phyloP scores from a whole-genome alignment of 2,113 vertebrate species.

The Mastomys coucha region DNA sequence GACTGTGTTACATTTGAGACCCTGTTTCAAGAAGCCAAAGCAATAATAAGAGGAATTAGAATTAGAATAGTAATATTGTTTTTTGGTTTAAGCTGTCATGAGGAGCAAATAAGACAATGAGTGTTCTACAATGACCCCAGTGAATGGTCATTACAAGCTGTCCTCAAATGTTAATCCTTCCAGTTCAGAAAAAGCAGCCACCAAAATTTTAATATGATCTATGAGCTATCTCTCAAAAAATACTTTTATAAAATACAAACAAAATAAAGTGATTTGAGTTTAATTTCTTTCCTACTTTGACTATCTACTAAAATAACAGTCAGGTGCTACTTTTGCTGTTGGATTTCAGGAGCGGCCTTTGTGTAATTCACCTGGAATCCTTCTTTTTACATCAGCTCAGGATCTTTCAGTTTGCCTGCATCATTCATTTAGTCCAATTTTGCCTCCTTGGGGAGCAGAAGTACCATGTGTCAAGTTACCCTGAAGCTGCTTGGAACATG shows the following conservation, averaged over 20 bases:
- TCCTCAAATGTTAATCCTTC: background rate
- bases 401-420: background rate
- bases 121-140: background rate
- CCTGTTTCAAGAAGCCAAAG: background rate
- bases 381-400: background rate
- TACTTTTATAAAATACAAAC: background rate
- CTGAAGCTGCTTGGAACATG: background rate
- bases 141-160: background rate
- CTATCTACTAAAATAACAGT: background rate
- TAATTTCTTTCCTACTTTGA: background rate
- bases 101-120: background rate
- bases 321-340: background rate
- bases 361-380: background rate
- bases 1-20: background rate
- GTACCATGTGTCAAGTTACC: background rate
- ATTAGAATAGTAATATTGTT: background rate
- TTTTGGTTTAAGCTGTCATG: background rate
- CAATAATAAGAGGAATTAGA: background rate
- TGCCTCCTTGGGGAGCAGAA: background rate
- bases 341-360: background rate
- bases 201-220: background rate
- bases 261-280: background rate
- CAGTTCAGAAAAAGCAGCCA: constrained; percentile 1
- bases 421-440: background rate
- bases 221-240: background rate